Base-by-base conservation (phyloP, 2,888 invertebrate genomes). In the Malthinus seriepunctatus region DNA sequence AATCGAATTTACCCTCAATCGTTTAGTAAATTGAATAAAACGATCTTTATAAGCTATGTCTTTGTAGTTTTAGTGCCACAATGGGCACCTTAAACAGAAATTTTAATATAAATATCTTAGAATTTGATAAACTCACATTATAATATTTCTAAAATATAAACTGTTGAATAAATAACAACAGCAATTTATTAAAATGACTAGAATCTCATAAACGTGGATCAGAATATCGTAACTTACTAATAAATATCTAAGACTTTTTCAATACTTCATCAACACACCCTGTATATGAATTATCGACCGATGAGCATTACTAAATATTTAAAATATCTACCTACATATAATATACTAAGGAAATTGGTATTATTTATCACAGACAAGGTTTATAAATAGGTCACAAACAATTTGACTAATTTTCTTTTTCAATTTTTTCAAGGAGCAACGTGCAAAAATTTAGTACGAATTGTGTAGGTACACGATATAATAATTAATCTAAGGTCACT, bases 311-410 rank as follows among this genome's bases (percentile, higher is more conserved):
- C 54, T 35, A 56, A 62, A 57, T 56, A 62, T 56, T 48, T 54
- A 56, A 63, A 48, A 63, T 55, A 55, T 60, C 49, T 56, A 60
- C 50, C 39, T 42, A 42, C 39, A 42, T 42, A 56, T 62, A 63
- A 64, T 59, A 66, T 62, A 58, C 32, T 67, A 65, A 75, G 75
- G 76, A 76, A 78, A 76, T 78, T 78, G 77, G 78, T 78, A 78
- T 78, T 76, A 69, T 73, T 71, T 76, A 77, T 78, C 78, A 78
- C 78, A 78, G 78, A 77, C 75, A 75, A 76, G 78, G 76, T 78
- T 73, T 23, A 23, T 23, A 73, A 71, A 70, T 76, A 76, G 76
- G 77, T 77, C 68, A 56, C 56, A 59, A 56, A 58, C 57, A 62
- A 62, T 59, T 59, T 44, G 62, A 62, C 62, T 62, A 62, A 42